These are phyloP conservation scores for Aphelenchoides bicaudatus DNA, from an alignment of 2,888 invertebrate species.

Conservation along the genomic window DNA sequence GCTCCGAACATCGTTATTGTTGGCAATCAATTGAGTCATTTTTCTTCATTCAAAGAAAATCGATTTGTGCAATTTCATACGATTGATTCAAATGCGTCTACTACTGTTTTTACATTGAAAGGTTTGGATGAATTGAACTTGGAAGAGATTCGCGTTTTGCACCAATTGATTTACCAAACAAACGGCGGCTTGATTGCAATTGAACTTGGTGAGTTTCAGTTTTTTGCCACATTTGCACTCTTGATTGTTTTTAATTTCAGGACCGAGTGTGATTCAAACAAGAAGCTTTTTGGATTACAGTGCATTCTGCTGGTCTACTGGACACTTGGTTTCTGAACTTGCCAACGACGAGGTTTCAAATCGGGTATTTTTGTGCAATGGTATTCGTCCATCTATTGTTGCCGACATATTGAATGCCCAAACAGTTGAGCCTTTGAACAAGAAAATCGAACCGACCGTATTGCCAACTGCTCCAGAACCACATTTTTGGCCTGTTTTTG, in stretches of 20 bases:
- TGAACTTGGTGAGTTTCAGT: constrained; percentile 34
- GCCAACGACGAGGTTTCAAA: constrained; percentile 21
- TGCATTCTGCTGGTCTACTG: constrained; percentile 40
- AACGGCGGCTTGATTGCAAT: constrained; percentile 34
- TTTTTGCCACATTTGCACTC: neutral
- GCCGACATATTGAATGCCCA: too few relatives aligned
- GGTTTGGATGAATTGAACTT: constrained; percentile 34
- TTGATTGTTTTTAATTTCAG: constrained; percentile 27
- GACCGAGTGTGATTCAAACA: constrained; percentile 27
- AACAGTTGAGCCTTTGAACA: neutral
- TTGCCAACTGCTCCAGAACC: neutral
- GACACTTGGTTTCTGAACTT: constrained; percentile 16
- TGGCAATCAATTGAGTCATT: neutral
- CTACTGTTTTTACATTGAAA: constrained; percentile 31
- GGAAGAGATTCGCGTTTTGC: constrained; percentile 34
- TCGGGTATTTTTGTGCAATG: constrained; percentile 31
- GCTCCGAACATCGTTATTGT: neutral
- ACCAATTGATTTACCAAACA: constrained; percentile 31
- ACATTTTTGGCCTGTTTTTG: constrained; percentile 19
- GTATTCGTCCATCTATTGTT: constrained; percentile 20
- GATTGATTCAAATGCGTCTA: constrained; percentile 19
- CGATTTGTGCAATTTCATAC: neutral
- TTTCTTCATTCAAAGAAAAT: constrained; percentile 1
- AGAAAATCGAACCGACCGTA: constrained; percentile 7
- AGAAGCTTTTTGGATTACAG: constrained; percentile 27